Evolutionary conservation across 2,113 vertebrate species (phyloP).

Genomic region (Mixornis gularis): DNA sequence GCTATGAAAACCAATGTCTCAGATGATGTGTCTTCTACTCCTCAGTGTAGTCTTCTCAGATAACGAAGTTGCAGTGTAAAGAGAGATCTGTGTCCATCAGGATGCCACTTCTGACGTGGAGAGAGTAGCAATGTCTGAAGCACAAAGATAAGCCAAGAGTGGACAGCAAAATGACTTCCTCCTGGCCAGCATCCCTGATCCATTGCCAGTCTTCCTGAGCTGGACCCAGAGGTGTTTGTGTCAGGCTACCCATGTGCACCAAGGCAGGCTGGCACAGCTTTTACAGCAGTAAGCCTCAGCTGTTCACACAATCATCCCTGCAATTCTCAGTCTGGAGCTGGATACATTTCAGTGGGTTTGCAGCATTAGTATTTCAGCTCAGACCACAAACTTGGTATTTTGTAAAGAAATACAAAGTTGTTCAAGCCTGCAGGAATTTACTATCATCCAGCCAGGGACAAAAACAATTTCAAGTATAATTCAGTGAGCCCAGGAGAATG

Average conservation of each 20-base stretch:
- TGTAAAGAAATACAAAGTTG: not conserved
- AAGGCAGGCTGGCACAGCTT: not conserved
- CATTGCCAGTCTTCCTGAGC: not conserved
- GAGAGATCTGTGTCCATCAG: not conserved
- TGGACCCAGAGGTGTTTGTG: not conserved
- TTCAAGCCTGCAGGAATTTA: conserved; percentile 33
- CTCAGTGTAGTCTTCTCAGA: not conserved
- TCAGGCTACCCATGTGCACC: not conserved
- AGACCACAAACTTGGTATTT: not conserved
- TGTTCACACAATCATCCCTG: not conserved
- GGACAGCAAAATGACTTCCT: not conserved
- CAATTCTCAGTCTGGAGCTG: not conserved
- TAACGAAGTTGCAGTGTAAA: not conserved
- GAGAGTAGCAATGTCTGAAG: not conserved
- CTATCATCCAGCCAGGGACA: not conserved
- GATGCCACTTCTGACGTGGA: not conserved
- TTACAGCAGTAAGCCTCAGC: not conserved
- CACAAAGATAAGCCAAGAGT: not conserved
- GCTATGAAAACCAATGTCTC: not conserved
- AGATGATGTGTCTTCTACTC: not conserved
- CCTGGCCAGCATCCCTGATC: not conserved
- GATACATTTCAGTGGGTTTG: not conserved
- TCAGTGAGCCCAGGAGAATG: conserved; percentile 11
- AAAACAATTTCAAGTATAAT: not conserved
- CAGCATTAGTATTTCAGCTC: not conserved